These are phyloP conservation scores for Scolopax bukidnonensis DNA, from an alignment of 2,797 vertebrate species.

Conservation along the genomic window DNA sequence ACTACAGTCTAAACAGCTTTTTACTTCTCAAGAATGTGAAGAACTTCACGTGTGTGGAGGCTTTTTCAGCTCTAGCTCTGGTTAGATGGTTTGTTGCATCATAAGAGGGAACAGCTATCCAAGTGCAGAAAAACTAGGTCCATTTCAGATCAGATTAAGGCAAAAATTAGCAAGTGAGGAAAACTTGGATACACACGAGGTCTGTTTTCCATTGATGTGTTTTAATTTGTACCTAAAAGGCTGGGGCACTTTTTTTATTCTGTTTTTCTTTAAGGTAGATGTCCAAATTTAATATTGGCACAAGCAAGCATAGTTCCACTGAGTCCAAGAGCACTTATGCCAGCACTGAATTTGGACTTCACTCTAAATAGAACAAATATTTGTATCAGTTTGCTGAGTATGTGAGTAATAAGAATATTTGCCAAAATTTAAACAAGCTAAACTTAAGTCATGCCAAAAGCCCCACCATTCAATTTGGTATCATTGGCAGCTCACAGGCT, in stretches of 20 bases:
- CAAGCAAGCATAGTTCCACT: neutral
- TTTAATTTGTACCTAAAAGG: conserved; percentile 12
- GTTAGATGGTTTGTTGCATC: neutral
- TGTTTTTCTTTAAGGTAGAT: conserved; percentile 62
- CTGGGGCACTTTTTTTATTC: conserved; percentile 24
- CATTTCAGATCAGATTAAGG: conserved; percentile 39
- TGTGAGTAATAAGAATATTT: conserved; percentile 59
- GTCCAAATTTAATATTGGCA: conserved; percentile 48
- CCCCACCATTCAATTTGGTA: conserved; percentile 63
- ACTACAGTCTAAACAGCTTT: conserved; percentile 28
- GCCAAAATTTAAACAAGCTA: conserved; percentile 68
- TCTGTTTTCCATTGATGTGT: conserved; percentile 39
- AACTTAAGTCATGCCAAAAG: conserved; percentile 57
- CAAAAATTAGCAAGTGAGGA: conserved; percentile 34
- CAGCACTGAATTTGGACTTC: conserved; percentile 54
- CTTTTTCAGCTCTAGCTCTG: neutral
- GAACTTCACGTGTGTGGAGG: neutral
- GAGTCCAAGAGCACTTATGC: neutral
- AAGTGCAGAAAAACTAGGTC: neutral
- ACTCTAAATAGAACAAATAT: conserved; percentile 68
- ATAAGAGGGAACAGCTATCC: neutral
- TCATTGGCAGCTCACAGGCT: conserved; percentile 44
- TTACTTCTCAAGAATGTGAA: conserved; percentile 50
- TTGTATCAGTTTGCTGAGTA: conserved; percentile 68
- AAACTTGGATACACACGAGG: neutral